Percentiles rank a stretch among this genome's conserved stretches.
Evolutionary conservation across 2,113 vertebrate genomes (phyloP).

Genomic region (Hypanus sabinus): DNA sequence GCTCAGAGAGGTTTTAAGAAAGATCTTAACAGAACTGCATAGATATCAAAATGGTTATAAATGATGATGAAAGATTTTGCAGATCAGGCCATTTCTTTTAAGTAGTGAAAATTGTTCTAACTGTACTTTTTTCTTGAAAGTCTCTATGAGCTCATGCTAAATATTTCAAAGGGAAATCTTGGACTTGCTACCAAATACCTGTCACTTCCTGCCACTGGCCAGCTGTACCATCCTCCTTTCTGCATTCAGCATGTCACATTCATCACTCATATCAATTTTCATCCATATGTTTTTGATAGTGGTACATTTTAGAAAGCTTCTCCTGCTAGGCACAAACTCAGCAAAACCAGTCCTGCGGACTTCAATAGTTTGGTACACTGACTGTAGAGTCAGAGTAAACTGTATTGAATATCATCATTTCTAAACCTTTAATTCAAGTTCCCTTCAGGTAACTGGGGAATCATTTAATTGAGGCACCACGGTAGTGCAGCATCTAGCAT

Average conservation of each 20-base stretch:
- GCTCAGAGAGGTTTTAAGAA: not conserved
- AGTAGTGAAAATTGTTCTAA: not conserved
- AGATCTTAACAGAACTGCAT: no score
- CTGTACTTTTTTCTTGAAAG: not conserved
- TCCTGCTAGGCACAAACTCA: not conserved
- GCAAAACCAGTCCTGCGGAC: not conserved
- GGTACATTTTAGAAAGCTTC: not conserved
- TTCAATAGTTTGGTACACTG: not conserved
- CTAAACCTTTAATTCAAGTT: not conserved
- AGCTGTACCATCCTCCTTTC: not conserved
- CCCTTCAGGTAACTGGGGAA: not conserved
- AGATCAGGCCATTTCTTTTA: not conserved
- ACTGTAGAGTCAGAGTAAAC: not conserved
- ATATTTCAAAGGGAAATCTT: not conserved
- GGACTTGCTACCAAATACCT: not conserved
- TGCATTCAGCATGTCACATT: not conserved
- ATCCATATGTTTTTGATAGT: not conserved
- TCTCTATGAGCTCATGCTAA: not conserved
- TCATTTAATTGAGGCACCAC: no score
- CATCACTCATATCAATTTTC: not conserved
- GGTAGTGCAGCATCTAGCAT: no score
- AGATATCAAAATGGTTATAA: not conserved
- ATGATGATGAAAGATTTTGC: not conserved
- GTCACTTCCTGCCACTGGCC: not conserved
- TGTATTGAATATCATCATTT: not conserved